Evolutionary conservation across 1,140 invertebrate species (phyloP).

Genomic region (Penaeus vannamei): DNA sequence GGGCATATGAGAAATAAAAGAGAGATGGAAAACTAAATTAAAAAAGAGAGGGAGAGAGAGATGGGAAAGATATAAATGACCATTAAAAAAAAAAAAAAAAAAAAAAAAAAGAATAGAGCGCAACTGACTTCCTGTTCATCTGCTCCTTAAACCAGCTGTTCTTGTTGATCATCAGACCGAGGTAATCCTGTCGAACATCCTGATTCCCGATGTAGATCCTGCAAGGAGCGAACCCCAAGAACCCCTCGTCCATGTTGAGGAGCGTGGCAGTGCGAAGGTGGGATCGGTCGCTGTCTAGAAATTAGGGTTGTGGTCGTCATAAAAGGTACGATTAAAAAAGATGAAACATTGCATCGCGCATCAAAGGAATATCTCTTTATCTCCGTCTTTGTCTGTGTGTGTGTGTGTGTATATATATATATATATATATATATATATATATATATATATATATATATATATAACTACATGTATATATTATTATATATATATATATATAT

Average conservation of each 20-base stretch:
- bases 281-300: conserved; percentile 43
- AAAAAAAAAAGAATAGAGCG: too few relatives aligned
- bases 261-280: neutral
- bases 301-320: neutral
- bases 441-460: conserved; percentile 32
- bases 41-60: too few relatives aligned
- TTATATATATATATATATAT: neutral
- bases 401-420: too few relatives aligned
- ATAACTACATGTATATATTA: conserved; percentile 35
- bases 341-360: neutral
- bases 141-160: conserved; percentile 58
- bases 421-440: conserved; percentile 13
- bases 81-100: too few relatives aligned
- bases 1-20: too few relatives aligned
- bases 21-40: too few relatives aligned
- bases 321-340: neutral
- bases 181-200: conserved; percentile 41
- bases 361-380: neutral
- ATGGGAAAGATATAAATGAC: too few relatives aligned
- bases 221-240: conserved; percentile 11
- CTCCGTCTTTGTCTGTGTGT: too few relatives aligned
- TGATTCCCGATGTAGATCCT: conserved; percentile 40
- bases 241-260: conserved; percentile 20
- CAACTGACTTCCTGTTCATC: conserved; percentile 37
- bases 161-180: conserved; percentile 56